Evolutionary conservation across 2,797 vertebrate species (phyloP).

Genomic region (Alectoris magna): DNA sequence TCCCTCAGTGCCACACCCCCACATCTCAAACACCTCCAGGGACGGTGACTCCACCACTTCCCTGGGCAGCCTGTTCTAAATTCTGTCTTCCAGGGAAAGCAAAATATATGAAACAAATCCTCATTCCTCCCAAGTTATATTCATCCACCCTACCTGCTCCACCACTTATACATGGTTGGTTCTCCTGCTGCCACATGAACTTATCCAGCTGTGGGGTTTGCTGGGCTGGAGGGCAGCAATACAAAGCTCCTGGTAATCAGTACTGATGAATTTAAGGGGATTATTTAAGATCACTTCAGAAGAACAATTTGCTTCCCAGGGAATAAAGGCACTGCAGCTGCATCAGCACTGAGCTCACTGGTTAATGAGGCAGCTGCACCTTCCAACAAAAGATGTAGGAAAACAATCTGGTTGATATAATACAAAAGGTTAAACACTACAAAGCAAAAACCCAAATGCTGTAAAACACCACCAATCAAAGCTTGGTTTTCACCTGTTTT

Average conservation of each 20-base stretch:
- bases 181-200: not conserved
- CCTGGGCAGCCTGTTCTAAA: not conserved
- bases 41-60: not conserved
- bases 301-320: not conserved
- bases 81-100: not conserved
- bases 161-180: rapidly evolving
- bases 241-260: not conserved
- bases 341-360: not conserved
- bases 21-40: not conserved
- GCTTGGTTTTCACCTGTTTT: constrained; percentile 87
- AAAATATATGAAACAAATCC: not conserved
- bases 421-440: not conserved
- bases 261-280: rapidly evolving
- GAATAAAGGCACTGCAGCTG: not conserved
- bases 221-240: not conserved
- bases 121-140: not conserved
- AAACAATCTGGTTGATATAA: not conserved
- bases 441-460: not conserved
- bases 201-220: not conserved
- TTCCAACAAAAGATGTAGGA: not conserved
- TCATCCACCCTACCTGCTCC: not conserved
- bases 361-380: not conserved
- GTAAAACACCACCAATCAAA: not conserved
- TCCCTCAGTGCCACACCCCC: not conserved
- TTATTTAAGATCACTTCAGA: not conserved